Evolutionary conservation across 2,797 vertebrate species (phyloP).

Genomic region (Onychomys torridus): DNA sequence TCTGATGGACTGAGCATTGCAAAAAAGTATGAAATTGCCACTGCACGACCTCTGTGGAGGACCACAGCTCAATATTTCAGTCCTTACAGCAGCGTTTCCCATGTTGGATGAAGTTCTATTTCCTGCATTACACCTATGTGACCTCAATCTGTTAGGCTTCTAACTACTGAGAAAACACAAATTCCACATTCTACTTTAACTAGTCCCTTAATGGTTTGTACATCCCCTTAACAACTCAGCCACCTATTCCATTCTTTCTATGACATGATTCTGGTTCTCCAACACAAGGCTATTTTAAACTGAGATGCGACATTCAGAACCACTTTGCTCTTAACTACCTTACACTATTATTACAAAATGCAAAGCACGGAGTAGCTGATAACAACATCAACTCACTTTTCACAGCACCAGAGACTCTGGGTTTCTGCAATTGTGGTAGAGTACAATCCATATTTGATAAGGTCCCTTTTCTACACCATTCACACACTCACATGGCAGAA

Average conservation of each 20-base stretch:
- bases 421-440: too few relatives aligned
- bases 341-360: neutral
- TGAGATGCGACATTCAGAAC: slow-evolving; percentile 14
- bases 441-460: neutral
- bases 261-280: neutral
- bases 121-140: neutral
- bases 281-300: neutral
- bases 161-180: neutral
- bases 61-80: neutral
- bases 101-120: neutral
- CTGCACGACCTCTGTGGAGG: neutral
- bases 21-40: neutral
- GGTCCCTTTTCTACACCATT: neutral
- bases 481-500: neutral
- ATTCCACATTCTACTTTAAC: neutral
- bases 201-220: neutral
- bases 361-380: neutral
- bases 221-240: neutral
- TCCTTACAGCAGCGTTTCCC: neutral
- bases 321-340: neutral
- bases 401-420: neutral
- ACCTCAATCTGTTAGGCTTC: neutral
- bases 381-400: neutral
- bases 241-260: neutral
- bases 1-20: neutral